Percentiles rank a stretch among this genome's conserved stretches.
Evolutionary conservation across 2,888 invertebrate species (phyloP).

Genomic region (Melikaiella ostensackeni): DNA sequence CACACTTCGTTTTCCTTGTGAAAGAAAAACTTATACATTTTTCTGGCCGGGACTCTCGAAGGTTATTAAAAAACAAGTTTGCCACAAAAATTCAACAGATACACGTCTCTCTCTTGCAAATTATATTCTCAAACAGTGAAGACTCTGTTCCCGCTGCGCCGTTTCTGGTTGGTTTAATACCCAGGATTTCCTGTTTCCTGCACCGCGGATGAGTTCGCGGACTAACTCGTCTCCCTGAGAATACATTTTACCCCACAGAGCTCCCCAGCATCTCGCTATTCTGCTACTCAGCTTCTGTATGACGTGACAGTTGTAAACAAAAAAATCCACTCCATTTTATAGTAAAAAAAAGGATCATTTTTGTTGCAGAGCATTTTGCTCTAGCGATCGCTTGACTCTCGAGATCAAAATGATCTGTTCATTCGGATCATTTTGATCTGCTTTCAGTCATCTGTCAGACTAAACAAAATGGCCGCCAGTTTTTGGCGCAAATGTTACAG

Average conservation of each 20-base stretch:
- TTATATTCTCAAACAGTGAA: constrained; percentile 62
- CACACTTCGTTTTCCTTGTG: no score
- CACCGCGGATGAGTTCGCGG: constrained; percentile 56
- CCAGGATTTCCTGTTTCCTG: constrained; percentile 74
- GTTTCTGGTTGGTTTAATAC: constrained; percentile 70
- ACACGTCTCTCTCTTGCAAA: constrained; percentile 6
- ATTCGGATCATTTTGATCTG: no score
- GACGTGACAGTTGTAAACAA: not conserved
- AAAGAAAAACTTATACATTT: not conserved
- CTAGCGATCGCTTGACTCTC: no score
- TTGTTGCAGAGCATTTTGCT: no score
- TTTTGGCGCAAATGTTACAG: no score
- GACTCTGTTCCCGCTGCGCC: constrained; percentile 60
- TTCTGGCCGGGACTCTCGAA: not conserved
- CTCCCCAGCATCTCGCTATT: constrained; percentile 8
- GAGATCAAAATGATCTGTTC: no score
- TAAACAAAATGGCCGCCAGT: no score
- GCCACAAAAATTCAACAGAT: not conserved
- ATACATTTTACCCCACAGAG: constrained; percentile 42
- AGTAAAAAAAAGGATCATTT: no score
- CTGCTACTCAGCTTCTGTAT: not conserved
- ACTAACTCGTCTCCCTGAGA: constrained; percentile 43
- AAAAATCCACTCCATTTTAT: not conserved
- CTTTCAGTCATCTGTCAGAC: no score
- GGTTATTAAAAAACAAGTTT: constrained; percentile 15